phyloP scores from a whole-genome alignment of 2,113 vertebrate species.

The Otus sunia region DNA sequence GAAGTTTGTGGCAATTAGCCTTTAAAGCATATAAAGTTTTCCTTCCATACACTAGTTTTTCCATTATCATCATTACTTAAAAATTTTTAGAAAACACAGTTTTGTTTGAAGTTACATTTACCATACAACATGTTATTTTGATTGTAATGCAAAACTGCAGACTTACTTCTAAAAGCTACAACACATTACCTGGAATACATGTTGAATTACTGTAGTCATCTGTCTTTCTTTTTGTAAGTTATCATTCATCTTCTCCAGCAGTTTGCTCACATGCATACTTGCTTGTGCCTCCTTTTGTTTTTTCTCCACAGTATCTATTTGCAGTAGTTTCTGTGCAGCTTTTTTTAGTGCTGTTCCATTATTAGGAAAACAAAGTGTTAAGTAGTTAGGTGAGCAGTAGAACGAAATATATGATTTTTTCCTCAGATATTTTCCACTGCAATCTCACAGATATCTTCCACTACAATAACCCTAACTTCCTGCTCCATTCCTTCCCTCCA shows the following conservation, averaged over 20 bases:
- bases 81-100: neutral
- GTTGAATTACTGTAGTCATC: constrained; percentile 48
- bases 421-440: neutral
- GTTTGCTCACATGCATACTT: neutral
- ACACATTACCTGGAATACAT: constrained; percentile 73
- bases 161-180: neutral
- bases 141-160: neutral
- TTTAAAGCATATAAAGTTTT: neutral
- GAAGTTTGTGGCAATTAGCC: neutral
- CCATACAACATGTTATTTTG: neutral
- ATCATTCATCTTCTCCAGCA: neutral
- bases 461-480: neutral
- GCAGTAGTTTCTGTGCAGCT: constrained; percentile 4
- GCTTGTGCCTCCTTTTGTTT: neutral
- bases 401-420: neutral
- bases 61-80: neutral
- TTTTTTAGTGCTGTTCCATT: constrained; percentile 65
- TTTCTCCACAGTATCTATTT: neutral
- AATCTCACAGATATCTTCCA: neutral
- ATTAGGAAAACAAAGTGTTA: neutral
- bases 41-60: neutral
- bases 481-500: neutral
- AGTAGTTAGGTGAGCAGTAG: neutral
- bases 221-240: constrained; percentile 43
- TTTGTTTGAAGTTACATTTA: neutral